Evolutionary conservation across 1,140 invertebrate genomes (phyloP).

Genomic region (Brachionus plicatilis): DNA sequence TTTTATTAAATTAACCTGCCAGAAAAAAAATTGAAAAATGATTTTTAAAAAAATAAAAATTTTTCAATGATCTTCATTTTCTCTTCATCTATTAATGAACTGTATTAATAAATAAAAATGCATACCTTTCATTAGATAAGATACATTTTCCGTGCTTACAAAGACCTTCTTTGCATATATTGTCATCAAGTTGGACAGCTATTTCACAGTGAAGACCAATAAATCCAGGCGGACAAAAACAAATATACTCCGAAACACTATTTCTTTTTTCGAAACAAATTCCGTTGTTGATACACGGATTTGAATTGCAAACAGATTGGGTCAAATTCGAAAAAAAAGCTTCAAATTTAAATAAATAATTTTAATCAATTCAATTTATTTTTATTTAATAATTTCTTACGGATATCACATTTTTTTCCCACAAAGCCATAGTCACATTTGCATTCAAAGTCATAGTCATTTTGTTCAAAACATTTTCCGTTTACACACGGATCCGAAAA

Average conservation of each 20-base stretch:
- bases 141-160: slow-evolving; percentile 30
- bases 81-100: too few species aligned
- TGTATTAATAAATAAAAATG: neutral
- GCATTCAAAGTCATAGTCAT: neutral
- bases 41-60: neutral
- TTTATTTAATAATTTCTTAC: neutral
- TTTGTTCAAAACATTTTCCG: slow-evolving; percentile 9
- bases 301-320: slow-evolving; percentile 34
- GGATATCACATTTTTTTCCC: slow-evolving; percentile 43
- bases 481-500: slow-evolving; percentile 12
- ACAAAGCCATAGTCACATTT: slow-evolving; percentile 7
- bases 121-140: neutral
- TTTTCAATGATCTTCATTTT: neutral
- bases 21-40: neutral
- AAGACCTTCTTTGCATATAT: neutral
- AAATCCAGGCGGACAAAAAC: slow-evolving; percentile 46
- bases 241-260: slow-evolving; percentile 43
- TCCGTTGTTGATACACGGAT: slow-evolving; percentile 46
- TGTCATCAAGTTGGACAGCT: slow-evolving; percentile 42
- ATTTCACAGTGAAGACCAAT: slow-evolving; percentile 46
- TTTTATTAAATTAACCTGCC: too few species aligned
- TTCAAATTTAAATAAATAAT: neutral
- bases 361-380: neutral
- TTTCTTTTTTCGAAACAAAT: slow-evolving; percentile 45
- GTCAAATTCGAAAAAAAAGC: slow-evolving; percentile 25